Evolutionary conservation across 2,888 invertebrate genomes (phyloP).

Genomic region (Octonoba sinensis): DNA sequence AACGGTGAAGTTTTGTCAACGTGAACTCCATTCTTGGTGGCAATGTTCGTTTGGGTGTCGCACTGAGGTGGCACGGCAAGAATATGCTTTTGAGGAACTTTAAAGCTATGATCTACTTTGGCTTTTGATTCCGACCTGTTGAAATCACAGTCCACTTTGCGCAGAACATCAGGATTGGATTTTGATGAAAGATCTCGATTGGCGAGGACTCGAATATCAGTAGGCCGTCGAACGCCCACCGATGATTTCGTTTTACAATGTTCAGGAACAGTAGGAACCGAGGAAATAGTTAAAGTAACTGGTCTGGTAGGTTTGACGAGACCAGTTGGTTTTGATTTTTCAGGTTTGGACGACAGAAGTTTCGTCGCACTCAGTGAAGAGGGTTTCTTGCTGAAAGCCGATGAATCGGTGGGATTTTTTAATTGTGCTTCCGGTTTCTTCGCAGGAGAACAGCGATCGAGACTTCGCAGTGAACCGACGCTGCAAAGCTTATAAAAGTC

Average conservation of each 20-base stretch:
- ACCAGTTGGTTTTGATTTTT: conserved; percentile 49
- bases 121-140: neutral
- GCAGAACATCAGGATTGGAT: neutral
- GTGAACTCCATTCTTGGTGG: neutral
- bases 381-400: conserved; percentile 9
- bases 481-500: conserved; percentile 86
- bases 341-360: conserved; percentile 9
- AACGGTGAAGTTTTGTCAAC: neutral
- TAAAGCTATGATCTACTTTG: conserved; percentile 29
- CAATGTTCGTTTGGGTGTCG: neutral
- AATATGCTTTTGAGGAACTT: conserved; percentile 40
- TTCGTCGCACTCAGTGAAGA: neutral
- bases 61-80: neutral
- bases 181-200: neutral
- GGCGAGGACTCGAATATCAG: neutral
- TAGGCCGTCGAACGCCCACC: neutral
- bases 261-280: conserved; percentile 39
- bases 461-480: conserved; percentile 79
- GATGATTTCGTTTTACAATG: neutral
- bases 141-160: conserved; percentile 2
- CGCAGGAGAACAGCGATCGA: conserved; percentile 36
- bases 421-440: conserved; percentile 13
- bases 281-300: conserved; percentile 19
- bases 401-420: conserved; percentile 14
- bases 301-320: conserved; percentile 53